Evolutionary conservation across 1,140 invertebrate genomes (phyloP).

Genomic region (Temnothorax nylanderi): DNA sequence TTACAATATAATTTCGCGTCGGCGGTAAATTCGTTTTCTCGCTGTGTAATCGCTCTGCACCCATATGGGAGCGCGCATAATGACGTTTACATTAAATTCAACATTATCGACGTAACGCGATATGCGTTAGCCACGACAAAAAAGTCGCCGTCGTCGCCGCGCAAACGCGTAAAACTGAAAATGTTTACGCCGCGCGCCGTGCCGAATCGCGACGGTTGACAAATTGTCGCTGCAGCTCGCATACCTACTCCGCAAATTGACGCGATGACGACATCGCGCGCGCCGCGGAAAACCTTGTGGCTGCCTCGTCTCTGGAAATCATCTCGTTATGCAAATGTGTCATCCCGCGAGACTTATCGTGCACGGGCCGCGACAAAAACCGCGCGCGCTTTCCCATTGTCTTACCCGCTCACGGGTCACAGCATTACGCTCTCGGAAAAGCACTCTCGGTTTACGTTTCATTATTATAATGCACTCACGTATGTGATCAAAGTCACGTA

Average conservation of each 20-base stretch:
- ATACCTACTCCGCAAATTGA: background rate
- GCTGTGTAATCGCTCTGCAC: slow-evolving; percentile 16
- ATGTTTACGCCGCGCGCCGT: background rate
- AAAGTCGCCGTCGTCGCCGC: background rate
- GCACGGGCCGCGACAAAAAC: background rate
- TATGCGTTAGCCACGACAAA: background rate
- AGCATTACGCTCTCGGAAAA: background rate
- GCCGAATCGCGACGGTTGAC: background rate
- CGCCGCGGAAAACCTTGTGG: slow-evolving; percentile 10
- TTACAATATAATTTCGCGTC: slow-evolving; percentile 45
- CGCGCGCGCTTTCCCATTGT: slow-evolving; percentile 11
- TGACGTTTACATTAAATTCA: slow-evolving; percentile 43
- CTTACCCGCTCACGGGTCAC: background rate
- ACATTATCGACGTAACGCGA: slow-evolving; percentile 27
- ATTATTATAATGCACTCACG: slow-evolving; percentile 35
- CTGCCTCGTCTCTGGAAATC: slow-evolving; percentile 23
- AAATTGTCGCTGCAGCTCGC: background rate
- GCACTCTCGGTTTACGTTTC: background rate
- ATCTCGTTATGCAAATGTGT: slow-evolving; percentile 49
- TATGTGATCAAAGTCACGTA: slow-evolving; percentile 32
- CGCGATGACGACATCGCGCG: background rate
- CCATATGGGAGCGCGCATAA: background rate
- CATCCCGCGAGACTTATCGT: slow-evolving; percentile 41
- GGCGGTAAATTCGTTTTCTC: slow-evolving; percentile 31
- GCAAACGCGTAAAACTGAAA: background rate